Conservation (phyloP, 2,797 vertebrate genomes). For the Propithecus perrieri region DNA sequence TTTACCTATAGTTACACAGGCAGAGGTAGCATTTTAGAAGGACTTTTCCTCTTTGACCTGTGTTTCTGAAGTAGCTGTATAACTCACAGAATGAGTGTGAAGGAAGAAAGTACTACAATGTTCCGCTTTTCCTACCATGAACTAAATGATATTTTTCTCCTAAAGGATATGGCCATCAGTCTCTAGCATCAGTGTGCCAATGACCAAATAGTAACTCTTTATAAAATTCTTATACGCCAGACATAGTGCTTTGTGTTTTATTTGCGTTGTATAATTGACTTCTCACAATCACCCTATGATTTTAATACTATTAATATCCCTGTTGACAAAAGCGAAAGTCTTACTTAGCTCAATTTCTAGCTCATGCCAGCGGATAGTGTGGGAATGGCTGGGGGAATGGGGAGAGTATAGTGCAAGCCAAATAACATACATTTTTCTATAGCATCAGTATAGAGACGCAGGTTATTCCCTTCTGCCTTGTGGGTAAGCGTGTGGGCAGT, state of each 20-base stretch:
- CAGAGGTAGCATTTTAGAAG: not conserved
- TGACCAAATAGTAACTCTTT: not conserved
- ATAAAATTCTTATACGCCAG: not conserved
- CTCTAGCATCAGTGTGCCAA: not conserved
- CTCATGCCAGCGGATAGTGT: not conserved
- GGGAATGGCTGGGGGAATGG: not conserved
- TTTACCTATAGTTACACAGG: not conserved
- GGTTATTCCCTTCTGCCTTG: not conserved
- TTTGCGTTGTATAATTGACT: not conserved
- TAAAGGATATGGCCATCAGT: not conserved
- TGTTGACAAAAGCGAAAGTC: not conserved
- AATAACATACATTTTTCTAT: not conserved
- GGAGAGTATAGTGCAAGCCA: rapidly evolving
- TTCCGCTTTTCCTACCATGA: not conserved
- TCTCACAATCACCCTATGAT: not conserved
- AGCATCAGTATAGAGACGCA: not conserved
- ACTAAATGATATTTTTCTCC: not conserved
- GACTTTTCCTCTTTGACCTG: not conserved
- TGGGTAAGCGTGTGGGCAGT: no score
- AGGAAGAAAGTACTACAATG: not conserved
- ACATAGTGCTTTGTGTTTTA: not conserved
- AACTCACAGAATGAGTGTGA: not conserved
- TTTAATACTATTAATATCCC: not conserved
- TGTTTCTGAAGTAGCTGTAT: not conserved
- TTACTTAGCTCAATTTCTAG: not conserved